Percentiles rank a stretch among this genome's conserved stretches.
These are phyloP conservation scores for Falco naumanni DNA, from an alignment of 2,797 vertebrate genomes.

Conservation along the genomic window DNA sequence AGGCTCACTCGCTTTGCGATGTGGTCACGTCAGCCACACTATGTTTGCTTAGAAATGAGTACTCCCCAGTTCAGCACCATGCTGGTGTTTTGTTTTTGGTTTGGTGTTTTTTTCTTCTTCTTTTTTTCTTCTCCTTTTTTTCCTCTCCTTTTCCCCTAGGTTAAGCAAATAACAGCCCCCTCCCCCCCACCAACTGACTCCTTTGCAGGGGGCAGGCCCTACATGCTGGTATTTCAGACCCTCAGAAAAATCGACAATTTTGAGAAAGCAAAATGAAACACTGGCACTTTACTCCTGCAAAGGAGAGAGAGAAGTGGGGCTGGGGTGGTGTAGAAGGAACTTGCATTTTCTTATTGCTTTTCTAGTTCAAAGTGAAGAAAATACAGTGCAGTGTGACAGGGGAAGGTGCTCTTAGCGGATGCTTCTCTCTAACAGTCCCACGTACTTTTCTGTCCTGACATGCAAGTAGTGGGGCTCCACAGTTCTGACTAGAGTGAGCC, in stretches of 20 bases:
- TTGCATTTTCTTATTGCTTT: background rate
- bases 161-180: background rate
- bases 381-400: background rate
- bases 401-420: background rate
- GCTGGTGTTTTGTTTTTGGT: background rate
- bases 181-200: background rate
- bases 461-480: background rate
- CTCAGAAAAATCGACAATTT: background rate
- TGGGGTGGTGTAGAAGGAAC: background rate
- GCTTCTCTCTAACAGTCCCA: background rate
- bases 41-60: background rate
- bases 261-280: background rate
- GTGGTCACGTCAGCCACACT: background rate
- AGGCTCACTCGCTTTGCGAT: background rate
- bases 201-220: background rate
- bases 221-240: background rate
- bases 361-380: slow-evolving; percentile 9
- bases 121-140: background rate
- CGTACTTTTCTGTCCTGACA: background rate
- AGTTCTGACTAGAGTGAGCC: background rate
- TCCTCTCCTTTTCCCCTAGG: background rate
- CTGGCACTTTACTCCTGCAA: background rate
- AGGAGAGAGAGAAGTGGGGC: background rate
- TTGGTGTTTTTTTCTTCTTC: background rate
- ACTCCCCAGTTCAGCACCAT: background rate